Evolutionary conservation across 2,113 vertebrate species (phyloP).

Genomic region (Periophthalmodon schlosseri): DNA sequence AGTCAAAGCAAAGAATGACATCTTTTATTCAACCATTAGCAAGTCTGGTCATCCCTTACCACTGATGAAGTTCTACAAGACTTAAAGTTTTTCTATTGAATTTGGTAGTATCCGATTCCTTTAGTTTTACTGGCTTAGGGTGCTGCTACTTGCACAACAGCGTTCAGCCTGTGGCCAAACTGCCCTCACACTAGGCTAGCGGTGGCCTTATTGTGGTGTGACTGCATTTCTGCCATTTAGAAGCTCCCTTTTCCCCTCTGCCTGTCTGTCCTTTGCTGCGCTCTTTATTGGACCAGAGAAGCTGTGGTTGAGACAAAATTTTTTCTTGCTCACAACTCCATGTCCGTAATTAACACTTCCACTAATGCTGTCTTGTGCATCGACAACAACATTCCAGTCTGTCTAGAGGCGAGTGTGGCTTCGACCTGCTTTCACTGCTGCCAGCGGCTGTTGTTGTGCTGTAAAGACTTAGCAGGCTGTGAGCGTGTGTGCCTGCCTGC

Average conservation of each 20-base stretch:
- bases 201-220: conserved; percentile 69
- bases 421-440: conserved; percentile 51
- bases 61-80: background rate
- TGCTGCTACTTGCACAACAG: conserved; percentile 58
- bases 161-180: conserved; percentile 56
- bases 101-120: conserved; percentile 33
- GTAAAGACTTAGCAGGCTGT: conserved; percentile 2
- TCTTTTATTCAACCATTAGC: no score
- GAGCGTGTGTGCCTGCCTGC: background rate
- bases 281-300: conserved; percentile 50
- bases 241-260: conserved; percentile 49
- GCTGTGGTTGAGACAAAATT: conserved; percentile 63
- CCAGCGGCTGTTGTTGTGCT: conserved; percentile 53
- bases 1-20: no score
- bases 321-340: conserved; percentile 66
- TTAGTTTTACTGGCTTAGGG: conserved; percentile 35
- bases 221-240: conserved; percentile 67
- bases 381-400: conserved; percentile 80
- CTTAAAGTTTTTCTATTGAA: conserved; percentile 7
- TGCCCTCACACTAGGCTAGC: conserved; percentile 70
- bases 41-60: no score
- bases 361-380: conserved; percentile 64
- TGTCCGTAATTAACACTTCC: conserved; percentile 78
- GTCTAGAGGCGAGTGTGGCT: conserved; percentile 48
- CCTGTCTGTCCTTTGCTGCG: conserved; percentile 22